Evolutionary conservation across 2,888 invertebrate species (phyloP), one percentile per base, ranked within the genome.

Genomic region (Athalia rosae): DNA sequence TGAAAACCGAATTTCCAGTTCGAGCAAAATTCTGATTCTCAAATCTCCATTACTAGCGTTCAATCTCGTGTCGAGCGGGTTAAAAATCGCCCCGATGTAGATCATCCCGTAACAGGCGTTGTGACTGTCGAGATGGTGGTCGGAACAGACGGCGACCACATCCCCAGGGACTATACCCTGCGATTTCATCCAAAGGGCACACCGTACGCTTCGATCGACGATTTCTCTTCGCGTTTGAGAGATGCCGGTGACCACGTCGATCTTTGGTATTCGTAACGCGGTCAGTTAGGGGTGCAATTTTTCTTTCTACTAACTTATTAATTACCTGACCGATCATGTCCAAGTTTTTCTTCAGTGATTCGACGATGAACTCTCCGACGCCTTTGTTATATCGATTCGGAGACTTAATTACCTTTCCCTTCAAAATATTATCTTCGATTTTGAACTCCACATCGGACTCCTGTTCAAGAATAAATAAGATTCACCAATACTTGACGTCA

Each of bases 111-210:
- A 45, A 41, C 80, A 86, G 0, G 89, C 87, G 11, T 85, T 81
- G 8, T 84, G 83, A 13, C 78, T 78, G 59, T 88, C 84, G n/a
- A 84, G 50, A 3, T 83, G 85, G 79, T 87, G 87, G 43, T 84
- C 81, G 0, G 86, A 82, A 11, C 86, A 87, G 47, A 87, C 66
- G 5, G 76, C 77, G 41, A 89, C 67, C 3, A 88, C 77, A 47
- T 89, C 88, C 3, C 81, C 82, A 0, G 77, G 66, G 45, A 76
- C 64, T 3, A 88, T 59, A 0, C 85, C 85, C 73, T 85, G 80
- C 13, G 85, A 82, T 62, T 79, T 82, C 77, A 88, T 6, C 88
- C 88, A 89, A 4, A 86, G 66, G 0, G 87, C 86, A 48, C 88
- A 89, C 77, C 85, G 86, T 3, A 86, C 78, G 9, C 79, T 80